These are phyloP conservation scores for Rafetus swinhoei DNA, from an alignment of 2,113 vertebrate genomes.

Conservation along the genomic window DNA sequence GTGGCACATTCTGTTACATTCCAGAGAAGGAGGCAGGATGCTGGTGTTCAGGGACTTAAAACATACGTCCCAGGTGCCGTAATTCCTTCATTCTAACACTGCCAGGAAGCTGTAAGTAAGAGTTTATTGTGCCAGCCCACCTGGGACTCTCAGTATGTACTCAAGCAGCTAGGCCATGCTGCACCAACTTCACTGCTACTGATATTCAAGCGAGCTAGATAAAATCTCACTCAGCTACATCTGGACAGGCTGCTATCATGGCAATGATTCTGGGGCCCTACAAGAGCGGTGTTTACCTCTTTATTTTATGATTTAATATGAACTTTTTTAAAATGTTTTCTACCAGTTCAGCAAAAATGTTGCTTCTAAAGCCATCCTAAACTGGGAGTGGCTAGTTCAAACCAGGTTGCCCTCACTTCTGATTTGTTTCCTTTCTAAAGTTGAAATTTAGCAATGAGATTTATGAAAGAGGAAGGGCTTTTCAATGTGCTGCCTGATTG, in stretches of 20 bases:
- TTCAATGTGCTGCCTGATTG: neutral
- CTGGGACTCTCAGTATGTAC: neutral
- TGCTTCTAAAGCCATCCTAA: slow-evolving; percentile 49
- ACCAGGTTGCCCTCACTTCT: neutral
- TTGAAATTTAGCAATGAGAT: neutral
- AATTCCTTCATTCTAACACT: neutral
- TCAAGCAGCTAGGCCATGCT: neutral
- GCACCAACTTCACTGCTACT: neutral
- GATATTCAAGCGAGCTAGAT: neutral
- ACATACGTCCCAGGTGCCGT: neutral
- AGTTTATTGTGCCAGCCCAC: neutral
- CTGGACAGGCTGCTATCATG: neutral
- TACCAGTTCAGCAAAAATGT: neutral
- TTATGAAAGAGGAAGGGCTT: slow-evolving; percentile 58
- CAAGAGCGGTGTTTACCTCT: slow-evolving; percentile 49
- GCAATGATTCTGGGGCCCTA: neutral
- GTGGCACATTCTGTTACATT: accelerated
- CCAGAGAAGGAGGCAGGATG: accelerated
- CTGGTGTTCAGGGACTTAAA: neutral
- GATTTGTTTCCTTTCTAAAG: slow-evolving; percentile 34
- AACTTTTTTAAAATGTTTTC: neutral
- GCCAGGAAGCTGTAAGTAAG: neutral
- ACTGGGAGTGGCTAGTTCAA: neutral
- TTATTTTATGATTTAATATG: neutral
- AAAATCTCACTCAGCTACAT: neutral